A percentile compares a stretch with the other conserved stretches of the same genome.
Evolutionary conservation across 2,797 vertebrate genomes (phyloP).

Genomic region (Ctenopoma kingsleyae): DNA sequence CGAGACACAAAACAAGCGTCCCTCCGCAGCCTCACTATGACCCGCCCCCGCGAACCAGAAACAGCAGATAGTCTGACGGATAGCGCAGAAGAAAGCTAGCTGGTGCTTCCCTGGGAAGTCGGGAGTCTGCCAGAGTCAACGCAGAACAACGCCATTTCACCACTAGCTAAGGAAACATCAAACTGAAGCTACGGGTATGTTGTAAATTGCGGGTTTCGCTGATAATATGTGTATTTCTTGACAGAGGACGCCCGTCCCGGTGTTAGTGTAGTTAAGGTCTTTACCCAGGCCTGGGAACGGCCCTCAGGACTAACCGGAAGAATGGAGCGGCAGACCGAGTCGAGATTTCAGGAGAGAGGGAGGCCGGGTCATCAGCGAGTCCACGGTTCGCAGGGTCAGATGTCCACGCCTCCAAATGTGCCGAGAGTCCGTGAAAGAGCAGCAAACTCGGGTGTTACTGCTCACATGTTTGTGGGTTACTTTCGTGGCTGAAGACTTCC

Average conservation of each 20-base stretch:
- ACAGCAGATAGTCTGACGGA: constrained; percentile 72
- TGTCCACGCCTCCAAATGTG: constrained; percentile 53
- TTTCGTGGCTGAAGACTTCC: constrained; percentile 7
- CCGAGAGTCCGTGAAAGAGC: background rate
- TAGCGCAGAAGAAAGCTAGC: constrained; percentile 72
- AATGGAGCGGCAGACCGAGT: constrained; percentile 61
- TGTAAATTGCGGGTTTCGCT: background rate
- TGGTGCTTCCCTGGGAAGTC: constrained; percentile 79
- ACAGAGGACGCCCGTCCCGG: background rate
- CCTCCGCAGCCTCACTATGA: constrained; percentile 36
- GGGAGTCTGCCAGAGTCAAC: constrained; percentile 64
- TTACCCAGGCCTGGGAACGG: constrained; percentile 73
- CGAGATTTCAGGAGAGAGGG: constrained; percentile 72
- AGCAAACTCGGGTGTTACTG: constrained; percentile 14
- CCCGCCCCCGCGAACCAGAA: constrained; percentile 80
- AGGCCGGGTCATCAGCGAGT: constrained; percentile 50
- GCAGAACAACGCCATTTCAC: constrained; percentile 74
- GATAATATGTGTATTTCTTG: background rate
- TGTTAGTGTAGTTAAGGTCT: constrained; percentile 53
- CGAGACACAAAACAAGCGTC: constrained; percentile 55
- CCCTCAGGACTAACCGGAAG: constrained; percentile 61
- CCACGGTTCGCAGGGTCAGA: constrained; percentile 57
- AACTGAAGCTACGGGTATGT: constrained; percentile 75
- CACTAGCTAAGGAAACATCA: constrained; percentile 37
- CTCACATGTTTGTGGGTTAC: background rate